Base-by-base conservation (phyloP, 2,888 invertebrate genomes). In the Aspidapion aeneum region DNA sequence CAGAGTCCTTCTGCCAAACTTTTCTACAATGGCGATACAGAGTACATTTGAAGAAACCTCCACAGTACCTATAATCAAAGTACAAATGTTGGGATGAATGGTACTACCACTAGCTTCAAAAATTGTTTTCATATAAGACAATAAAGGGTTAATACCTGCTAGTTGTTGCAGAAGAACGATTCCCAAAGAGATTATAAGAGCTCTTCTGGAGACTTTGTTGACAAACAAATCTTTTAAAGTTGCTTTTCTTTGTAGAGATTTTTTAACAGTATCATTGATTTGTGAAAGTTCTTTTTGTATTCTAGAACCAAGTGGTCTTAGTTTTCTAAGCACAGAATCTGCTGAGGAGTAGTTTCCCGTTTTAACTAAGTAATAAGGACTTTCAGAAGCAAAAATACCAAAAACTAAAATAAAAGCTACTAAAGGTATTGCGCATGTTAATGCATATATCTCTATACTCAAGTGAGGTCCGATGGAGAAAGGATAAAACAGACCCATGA, bases 181-280 rank as follows among this genome's bases (percentile, higher is more conserved):
- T 17, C 62, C 64, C 1, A 70, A 18, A 18, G 65, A 61, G 50
- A 68, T 69, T 49, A 68, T 58, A 1, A 71, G 60, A 2, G 69
- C 71, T 51, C 87, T 88, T 69, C 89, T 86, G 77, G 91, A 89
- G 20, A 87, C 83, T 61, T 86, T 84, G 1, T 86, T 85, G 70
- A 81, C 86, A 75, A 79, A 84, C 0, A 91, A 80, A 72, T 90
- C 90, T 0, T 79, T 73, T 0, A 86, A 54, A 1, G 72, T 63
- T 12, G 64, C 58, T 20, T 62, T 55, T 21, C 63, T 66, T 51
- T 63, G 49, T 18, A 35, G 57, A 51, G 65, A 61, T 19, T 63
- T 48, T 12, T 67, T 63, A 0, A 63, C 63, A 1, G 61, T 63
- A 7, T 64, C 49, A 50, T 66, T 69, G 16, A 71, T 71, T 35